Percentiles rank a stretch among this genome's conserved stretches.
Conservation (phyloP, 2,888 invertebrate species). For the Cryptocheilus praepositus region DNA sequence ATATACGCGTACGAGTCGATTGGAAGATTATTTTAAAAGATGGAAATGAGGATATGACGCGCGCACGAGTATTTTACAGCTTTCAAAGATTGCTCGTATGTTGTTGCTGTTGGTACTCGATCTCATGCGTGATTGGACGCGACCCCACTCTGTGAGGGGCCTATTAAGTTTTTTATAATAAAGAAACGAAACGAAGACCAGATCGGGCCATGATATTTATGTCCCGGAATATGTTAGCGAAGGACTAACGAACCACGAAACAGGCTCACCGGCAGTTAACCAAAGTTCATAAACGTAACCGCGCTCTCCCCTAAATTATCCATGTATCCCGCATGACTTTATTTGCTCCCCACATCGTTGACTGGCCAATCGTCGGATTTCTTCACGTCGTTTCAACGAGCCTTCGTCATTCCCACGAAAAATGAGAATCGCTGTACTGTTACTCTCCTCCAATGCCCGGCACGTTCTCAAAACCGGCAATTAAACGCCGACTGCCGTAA, state of each 20-base stretch:
- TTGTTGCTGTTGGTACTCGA: too few species aligned
- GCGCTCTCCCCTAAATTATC: slow-evolving; percentile 20
- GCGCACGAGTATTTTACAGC: too few species aligned
- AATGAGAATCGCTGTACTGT: too few species aligned
- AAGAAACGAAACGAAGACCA: background rate
- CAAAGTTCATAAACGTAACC: slow-evolving; percentile 18
- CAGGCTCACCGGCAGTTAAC: slow-evolving; percentile 12
- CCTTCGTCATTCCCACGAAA: too few species aligned
- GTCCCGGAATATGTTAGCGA: slow-evolving; percentile 11
- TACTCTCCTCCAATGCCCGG: too few species aligned
- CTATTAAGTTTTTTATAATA: slow-evolving; percentile 7
- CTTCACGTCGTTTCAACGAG: too few species aligned
- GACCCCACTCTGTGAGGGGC: background rate
- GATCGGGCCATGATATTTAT: slow-evolving; percentile 11
- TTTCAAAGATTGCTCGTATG: too few species aligned
- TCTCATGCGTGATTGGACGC: background rate
- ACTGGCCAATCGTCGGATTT: background rate
- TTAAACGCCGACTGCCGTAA: too few species aligned
- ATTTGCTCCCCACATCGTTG: slow-evolving; percentile 7
- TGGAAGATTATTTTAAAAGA: too few species aligned
- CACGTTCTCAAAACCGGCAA: too few species aligned
- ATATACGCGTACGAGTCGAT: too few species aligned
- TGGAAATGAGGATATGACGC: too few species aligned
- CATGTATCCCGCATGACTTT: slow-evolving; percentile 1
- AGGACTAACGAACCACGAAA: slow-evolving; percentile 19